Base-by-base conservation (phyloP, 2,113 vertebrate genomes). In the Mola mola region DNA sequence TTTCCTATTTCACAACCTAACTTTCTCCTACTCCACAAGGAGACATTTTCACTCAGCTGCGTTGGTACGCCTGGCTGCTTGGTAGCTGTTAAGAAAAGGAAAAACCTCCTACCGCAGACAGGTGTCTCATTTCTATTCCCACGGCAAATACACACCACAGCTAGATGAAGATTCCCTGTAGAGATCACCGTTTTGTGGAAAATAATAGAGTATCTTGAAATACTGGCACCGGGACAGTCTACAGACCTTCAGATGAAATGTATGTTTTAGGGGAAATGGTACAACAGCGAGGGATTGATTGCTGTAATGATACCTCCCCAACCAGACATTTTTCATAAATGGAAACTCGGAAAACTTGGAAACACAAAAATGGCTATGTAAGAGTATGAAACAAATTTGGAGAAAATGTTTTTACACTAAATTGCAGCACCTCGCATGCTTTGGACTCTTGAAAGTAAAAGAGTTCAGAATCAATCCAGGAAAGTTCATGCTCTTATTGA, bases 121-220 rank as follows among this genome's bases (percentile, higher is more conserved):
- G 86, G 86, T 87, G 78, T 84, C 76, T 91, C 84, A 86, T 89
- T 91, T 82, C 79, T 86, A 86, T 88, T 86, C 84, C 81, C 80
- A 79, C 11, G 40, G 73, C 79, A 84, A 87, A 85, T 58, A 21
- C 61, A 53, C 50, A 21, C 72, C 78, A 66, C 88, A 82, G 81
- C 66, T 47, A 85, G 82, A 90, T 90, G 90, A 78, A 91, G 87
- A 91, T 90, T 89, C 87, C 87, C 81, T 86, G 86, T 73, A 68
- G 87, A 91, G 85, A 82, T 90, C 78, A 53, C 79, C 61, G 52
- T 81, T 81, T n/a, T 81, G 89, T 62, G 69, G 65, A 65, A 85
- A 87, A 91, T 92, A 78, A 91, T 82, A 87, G 85, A 76, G 78
- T 77, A 76, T 78, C 58, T 67, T 51, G 42, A 86, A 83, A 77